A percentile compares a stretch with the other conserved stretches of the same genome.
These are phyloP conservation scores for Upupa epops DNA, from an alignment of 2,113 vertebrate genomes.

Conservation along the genomic window DNA sequence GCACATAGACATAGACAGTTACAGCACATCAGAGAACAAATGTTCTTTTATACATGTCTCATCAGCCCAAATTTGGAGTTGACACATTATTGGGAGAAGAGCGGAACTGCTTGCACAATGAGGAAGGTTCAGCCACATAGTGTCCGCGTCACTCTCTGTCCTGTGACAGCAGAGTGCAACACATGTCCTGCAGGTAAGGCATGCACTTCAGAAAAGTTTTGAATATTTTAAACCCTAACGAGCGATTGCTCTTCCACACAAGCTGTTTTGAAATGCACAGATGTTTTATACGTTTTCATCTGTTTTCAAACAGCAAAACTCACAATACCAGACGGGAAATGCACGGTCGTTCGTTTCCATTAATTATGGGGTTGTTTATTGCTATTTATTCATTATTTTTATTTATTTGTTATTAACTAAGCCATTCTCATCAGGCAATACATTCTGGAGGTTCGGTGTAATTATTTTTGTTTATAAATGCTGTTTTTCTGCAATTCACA, in stretches of 20 bases:
- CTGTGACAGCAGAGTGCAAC: neutral
- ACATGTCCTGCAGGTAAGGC: neutral
- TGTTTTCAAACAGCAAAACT: neutral
- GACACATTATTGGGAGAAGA: neutral
- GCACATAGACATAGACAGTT: neutral
- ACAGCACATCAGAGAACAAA: neutral
- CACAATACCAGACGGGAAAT: neutral
- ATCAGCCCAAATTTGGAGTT: neutral
- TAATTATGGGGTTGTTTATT: neutral
- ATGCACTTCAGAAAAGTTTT: neutral
- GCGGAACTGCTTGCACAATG: neutral
- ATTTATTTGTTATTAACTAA: neutral
- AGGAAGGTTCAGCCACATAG: neutral
- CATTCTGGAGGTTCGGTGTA: neutral
- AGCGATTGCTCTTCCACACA: neutral
- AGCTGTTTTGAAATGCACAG: neutral
- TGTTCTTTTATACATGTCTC: neutral
- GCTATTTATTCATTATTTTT: neutral
- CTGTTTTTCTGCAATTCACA: neutral
- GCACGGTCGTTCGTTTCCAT: neutral
- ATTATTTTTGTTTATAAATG: conserved; percentile 17
- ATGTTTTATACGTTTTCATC: neutral
- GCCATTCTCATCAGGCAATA: neutral
- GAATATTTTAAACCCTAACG: neutral
- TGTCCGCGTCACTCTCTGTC: neutral